Evolutionary conservation across 2,888 invertebrate genomes (phyloP), one percentile per base, ranked within the genome.

Genomic region (Habroteleia sp.): DNA sequence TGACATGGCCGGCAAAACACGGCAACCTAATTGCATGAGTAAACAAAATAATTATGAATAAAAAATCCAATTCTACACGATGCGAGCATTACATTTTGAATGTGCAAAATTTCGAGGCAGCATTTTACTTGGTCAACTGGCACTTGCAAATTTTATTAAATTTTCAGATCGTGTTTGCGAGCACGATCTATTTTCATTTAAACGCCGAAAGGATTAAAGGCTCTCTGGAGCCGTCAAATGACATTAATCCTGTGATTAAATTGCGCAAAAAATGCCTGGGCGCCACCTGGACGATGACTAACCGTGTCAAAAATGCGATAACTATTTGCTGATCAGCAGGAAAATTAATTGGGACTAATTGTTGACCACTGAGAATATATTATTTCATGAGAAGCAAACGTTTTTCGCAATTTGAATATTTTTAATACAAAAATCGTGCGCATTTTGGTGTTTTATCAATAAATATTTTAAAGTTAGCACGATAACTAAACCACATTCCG

Each of bases 131-230:
- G n/a, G n/a, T 39, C n/a, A 44, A 27, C 42, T 31, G 11, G 2
- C 31, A 6, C 11, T 33, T 4, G n/a, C 42, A 4, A 44, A 68
- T 48, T 56, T 27, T 33, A 41, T 56, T 56, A 13, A 56, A 56
- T 54, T 66, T 14, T 13, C 8, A 13, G 20, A 25, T 4, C 27
- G 6, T 27, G 39, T 10, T 29, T 11, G 39, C 17, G 7, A 23
- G 17, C 17, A 31, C 54, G 25, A 54, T 48, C 14, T 25, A 37
- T 50, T 29, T 52, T 50, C 52, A 60, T 69, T 52, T 52, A 27
- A 69, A 69, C 42, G 25, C 10, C 29, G 31, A 11, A n/a, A 14
- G 69, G 60, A 60, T 69, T 69, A 69, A 68, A 42, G 14, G n/a
- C n/a, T 39, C 50, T 50, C 33, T 13, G 42, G 17, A 6, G 41